These are phyloP conservation scores for Spongilla lacustris DNA, from an alignment of 37 sponge, comb jelly and placozoan species.

Conservation along the genomic window DNA sequence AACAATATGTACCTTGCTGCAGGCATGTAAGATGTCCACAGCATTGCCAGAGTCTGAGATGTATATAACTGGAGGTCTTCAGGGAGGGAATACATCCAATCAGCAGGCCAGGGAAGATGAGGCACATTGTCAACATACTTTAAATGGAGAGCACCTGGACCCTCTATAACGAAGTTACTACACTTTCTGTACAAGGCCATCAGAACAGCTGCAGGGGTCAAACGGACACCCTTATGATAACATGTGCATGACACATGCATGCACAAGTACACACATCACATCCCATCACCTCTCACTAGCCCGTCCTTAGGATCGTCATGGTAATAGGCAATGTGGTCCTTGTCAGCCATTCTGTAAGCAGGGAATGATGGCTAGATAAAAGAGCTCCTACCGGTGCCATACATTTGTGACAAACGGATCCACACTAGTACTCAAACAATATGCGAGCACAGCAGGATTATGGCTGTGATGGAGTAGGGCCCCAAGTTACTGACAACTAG, in stretches of 20 bases:
- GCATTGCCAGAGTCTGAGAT: constrained; percentile 49
- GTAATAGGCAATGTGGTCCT: constrained; percentile 46
- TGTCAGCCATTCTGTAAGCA: constrained; percentile 21
- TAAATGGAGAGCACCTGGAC: constrained; percentile 38
- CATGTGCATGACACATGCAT: background rate
- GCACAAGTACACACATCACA: background rate
- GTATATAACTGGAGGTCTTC: constrained; percentile 72
- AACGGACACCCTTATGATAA: background rate
- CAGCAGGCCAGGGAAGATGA: background rate
- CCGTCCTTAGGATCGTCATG: constrained; percentile 67
- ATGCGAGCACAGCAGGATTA: too few species aligned
- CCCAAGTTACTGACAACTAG: too few species aligned
- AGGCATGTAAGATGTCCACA: constrained; percentile 22
- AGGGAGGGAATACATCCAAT: background rate
- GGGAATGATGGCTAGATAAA: background rate
- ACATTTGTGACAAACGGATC: too few species aligned
- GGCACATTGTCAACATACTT: constrained; percentile 44
- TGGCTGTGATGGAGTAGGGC: too few species aligned
- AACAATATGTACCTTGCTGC: constrained; percentile 42
- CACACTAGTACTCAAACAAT: too few species aligned
- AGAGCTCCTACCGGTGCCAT: too few species aligned
- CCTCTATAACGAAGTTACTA: constrained; percentile 51
- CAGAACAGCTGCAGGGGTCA: constrained; percentile 46
- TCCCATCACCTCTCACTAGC: constrained; percentile 49
- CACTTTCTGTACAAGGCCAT: constrained; percentile 73